Evolutionary conservation across 2,888 invertebrate genomes (phyloP).

Genomic region (Brachyopa scutellaris): DNA sequence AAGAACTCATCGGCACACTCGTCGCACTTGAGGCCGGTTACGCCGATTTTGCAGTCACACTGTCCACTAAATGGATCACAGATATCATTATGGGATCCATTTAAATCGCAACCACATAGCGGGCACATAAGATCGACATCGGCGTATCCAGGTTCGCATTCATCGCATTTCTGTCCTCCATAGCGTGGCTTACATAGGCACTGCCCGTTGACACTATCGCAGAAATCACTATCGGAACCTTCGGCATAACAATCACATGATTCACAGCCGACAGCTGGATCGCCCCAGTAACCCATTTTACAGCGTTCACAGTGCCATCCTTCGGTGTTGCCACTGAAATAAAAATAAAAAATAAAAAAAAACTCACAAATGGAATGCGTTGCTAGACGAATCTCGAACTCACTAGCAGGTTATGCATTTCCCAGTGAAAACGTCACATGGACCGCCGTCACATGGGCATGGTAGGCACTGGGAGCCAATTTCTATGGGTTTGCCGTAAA

Average conservation of each 20-base stretch:
- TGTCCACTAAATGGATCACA: slow-evolving; percentile 91
- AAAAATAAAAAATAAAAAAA: slow-evolving; percentile 11
- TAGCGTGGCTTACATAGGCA: slow-evolving; percentile 89
- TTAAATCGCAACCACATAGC: slow-evolving; percentile 89
- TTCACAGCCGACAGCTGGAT: slow-evolving; percentile 86
- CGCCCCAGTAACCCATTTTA: slow-evolving; percentile 86
- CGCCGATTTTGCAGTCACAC: slow-evolving; percentile 90
- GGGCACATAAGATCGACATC: slow-evolving; percentile 91
- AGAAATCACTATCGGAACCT: slow-evolving; percentile 88
- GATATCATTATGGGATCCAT: slow-evolving; percentile 85
- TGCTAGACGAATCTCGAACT: slow-evolving; percentile 53
- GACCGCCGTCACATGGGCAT: slow-evolving; percentile 93
- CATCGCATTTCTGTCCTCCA: slow-evolving; percentile 87
- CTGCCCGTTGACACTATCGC: slow-evolving; percentile 88
- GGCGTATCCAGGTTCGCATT: slow-evolving; percentile 86
- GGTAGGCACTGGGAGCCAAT: slow-evolving; percentile 88
- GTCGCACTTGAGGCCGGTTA: slow-evolving; percentile 90
- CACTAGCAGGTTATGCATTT: slow-evolving; percentile 90
- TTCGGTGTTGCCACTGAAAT: slow-evolving; percentile 83
- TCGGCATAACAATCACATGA: slow-evolving; percentile 89
- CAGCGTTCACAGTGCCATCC: slow-evolving; percentile 88
- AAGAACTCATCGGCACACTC: slow-evolving; percentile 88
- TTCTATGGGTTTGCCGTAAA: slow-evolving; percentile 90
- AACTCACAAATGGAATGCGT: not conserved
- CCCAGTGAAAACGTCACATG: slow-evolving; percentile 92